These are phyloP conservation scores for Epinephelus lanceolatus DNA, from an alignment of 2,113 vertebrate species.

Conservation along the genomic window DNA sequence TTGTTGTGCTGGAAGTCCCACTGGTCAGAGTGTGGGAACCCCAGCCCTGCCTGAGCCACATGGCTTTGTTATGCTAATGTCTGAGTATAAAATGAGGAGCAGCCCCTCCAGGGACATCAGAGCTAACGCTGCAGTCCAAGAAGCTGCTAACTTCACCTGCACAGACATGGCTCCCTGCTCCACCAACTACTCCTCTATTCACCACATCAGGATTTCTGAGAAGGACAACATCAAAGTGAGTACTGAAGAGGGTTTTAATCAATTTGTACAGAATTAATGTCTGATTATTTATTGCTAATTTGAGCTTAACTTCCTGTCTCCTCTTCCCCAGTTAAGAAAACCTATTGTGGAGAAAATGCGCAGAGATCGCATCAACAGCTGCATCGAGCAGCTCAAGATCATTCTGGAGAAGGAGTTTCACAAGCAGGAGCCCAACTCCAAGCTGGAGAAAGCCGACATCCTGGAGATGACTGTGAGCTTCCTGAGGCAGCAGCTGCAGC, in stretches of 20 bases:
- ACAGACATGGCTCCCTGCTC: conserved; percentile 78
- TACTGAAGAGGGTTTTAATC: not conserved
- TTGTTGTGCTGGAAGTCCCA: conserved; percentile 83
- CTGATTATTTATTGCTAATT: not conserved
- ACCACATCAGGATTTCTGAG: conserved; percentile 66
- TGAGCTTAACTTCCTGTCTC: conserved; percentile 30
- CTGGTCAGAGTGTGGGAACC: conserved; percentile 87
- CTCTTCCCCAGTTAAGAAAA: conserved; percentile 86
- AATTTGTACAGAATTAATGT: not conserved
- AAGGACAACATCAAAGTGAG: conserved; percentile 79
- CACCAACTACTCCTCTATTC: conserved; percentile 57
- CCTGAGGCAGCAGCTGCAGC: conserved; percentile 84
- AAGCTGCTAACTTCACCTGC: conserved; percentile 52
- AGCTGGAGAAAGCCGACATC: conserved; percentile 91
- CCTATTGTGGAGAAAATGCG: conserved; percentile 92
- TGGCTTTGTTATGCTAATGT: conserved; percentile 88
- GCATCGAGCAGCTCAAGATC: conserved; percentile 87
- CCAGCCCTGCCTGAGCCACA: conserved; percentile 81
- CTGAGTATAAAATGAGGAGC: conserved; percentile 79
- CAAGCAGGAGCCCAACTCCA: conserved; percentile 88
- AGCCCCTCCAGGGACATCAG: conserved; percentile 68
- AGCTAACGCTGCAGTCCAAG: conserved; percentile 54
- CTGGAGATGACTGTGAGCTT: conserved; percentile 92
- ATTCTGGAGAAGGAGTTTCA: conserved; percentile 91
- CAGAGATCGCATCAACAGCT: conserved; percentile 87